These are phyloP conservation scores for Stigmatopora argus DNA, from an alignment of 2,113 vertebrate genomes.

Conservation along the genomic window DNA sequence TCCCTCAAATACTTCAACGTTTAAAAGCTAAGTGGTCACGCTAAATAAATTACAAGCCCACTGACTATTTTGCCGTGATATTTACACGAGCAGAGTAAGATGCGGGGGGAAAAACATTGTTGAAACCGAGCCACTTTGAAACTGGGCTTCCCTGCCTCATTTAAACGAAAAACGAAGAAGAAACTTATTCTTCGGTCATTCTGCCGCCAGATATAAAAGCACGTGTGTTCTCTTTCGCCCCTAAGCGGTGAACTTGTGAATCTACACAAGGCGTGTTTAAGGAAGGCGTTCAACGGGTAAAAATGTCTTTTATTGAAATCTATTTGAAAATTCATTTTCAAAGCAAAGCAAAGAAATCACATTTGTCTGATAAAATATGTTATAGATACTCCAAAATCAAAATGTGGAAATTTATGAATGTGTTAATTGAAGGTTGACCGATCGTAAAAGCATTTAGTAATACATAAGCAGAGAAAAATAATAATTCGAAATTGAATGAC, in stretches of 20 bases:
- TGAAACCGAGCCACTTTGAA: neutral
- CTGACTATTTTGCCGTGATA: neutral
- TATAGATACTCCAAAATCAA: neutral
- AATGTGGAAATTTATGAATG: too few species aligned
- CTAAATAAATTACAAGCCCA: neutral
- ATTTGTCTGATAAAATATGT: neutral
- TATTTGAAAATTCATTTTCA: neutral
- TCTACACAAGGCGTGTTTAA: neutral
- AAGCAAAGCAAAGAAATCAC: neutral
- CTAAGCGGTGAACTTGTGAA: neutral
- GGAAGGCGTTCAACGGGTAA: neutral
- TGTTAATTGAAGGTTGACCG: too few species aligned
- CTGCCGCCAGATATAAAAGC: neutral
- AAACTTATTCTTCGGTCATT: neutral
- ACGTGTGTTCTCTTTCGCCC: neutral
- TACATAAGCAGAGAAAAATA: too few species aligned
- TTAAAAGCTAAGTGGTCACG: neutral
- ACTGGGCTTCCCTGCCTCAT: neutral
- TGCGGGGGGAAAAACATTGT: too few species aligned
- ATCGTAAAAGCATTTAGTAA: too few species aligned
- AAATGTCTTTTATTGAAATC: neutral
- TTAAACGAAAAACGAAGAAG: neutral
- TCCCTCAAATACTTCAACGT: neutral
- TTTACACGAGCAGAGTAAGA: too few species aligned
- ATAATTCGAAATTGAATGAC: too few species aligned